Evolutionary conservation across 1,140 invertebrate species (phyloP).

Genomic region (Agrilus planipennis): DNA sequence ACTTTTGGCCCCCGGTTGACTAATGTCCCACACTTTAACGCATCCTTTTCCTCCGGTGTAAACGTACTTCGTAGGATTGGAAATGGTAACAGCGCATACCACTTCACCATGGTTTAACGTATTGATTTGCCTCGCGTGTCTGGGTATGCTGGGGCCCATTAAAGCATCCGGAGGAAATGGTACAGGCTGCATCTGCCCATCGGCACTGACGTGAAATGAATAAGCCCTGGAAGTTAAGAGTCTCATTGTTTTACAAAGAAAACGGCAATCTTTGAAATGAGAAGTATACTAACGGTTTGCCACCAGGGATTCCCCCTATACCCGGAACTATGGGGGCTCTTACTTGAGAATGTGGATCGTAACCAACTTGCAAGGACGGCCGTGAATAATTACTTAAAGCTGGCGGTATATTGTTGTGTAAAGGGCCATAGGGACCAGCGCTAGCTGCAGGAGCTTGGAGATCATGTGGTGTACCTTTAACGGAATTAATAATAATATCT

Average conservation of each 20-base stretch:
- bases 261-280: no score
- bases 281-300: slow-evolving; percentile 90
- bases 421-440: slow-evolving; percentile 39
- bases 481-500: background rate
- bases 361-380: slow-evolving; percentile 48
- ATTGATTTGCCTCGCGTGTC: slow-evolving; percentile 80
- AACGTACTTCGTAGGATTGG: slow-evolving; percentile 83
- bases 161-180: slow-evolving; percentile 91
- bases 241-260: background rate
- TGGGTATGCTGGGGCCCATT: slow-evolving; percentile 84
- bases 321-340: slow-evolving; percentile 54
- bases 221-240: slow-evolving; percentile 57
- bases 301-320: slow-evolving; percentile 63
- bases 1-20: slow-evolving; percentile 65
- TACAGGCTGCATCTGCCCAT: slow-evolving; percentile 82
- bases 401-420: slow-evolving; percentile 39
- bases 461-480: slow-evolving; percentile 35
- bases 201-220: slow-evolving; percentile 83
- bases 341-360: slow-evolving; percentile 69
- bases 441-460: slow-evolving; percentile 33
- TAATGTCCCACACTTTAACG: slow-evolving; percentile 93
- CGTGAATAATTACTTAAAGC: slow-evolving; percentile 46
- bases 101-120: slow-evolving; percentile 91
- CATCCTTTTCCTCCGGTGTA: slow-evolving; percentile 98
- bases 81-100: slow-evolving; percentile 82